Conservation (phyloP, 2,888 invertebrate genomes). For the Nematopogon swammerdamellus region DNA sequence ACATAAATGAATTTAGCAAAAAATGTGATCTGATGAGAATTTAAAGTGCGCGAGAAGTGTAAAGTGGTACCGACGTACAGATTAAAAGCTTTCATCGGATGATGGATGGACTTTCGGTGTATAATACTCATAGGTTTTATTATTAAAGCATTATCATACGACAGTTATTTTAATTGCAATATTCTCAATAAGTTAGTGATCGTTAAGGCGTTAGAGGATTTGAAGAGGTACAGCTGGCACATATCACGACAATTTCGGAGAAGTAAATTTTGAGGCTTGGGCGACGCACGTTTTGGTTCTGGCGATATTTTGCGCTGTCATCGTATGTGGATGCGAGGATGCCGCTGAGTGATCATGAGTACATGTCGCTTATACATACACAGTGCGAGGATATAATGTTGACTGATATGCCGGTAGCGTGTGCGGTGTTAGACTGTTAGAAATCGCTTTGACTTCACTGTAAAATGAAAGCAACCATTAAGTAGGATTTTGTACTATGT, state of each 20-base stretch:
- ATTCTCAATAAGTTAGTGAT: background rate
- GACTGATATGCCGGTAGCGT: background rate
- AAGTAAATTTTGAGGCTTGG: too few relatives aligned
- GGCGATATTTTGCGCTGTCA: background rate
- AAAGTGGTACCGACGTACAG: too few relatives aligned
- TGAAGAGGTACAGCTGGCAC: background rate
- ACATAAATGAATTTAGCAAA: background rate
- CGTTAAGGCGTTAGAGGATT: background rate
- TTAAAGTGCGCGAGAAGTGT: background rate
- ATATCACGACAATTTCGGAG: background rate
- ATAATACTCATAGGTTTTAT: too few relatives aligned
- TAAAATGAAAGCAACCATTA: background rate
- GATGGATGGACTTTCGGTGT: too few relatives aligned
- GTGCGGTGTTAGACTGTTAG: background rate
- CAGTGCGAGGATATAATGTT: background rate
- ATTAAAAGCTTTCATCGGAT: too few relatives aligned
- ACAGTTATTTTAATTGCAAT: background rate
- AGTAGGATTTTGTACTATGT: too few relatives aligned
- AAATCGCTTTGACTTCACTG: background rate
- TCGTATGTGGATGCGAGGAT: background rate
- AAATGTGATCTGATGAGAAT: background rate
- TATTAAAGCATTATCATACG: too few relatives aligned
- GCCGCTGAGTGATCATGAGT: background rate
- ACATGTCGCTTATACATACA: too few relatives aligned
- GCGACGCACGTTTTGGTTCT: too few relatives aligned